Conservation (phyloP, 1,140 invertebrate species). For the Colletes latitarsis region DNA sequence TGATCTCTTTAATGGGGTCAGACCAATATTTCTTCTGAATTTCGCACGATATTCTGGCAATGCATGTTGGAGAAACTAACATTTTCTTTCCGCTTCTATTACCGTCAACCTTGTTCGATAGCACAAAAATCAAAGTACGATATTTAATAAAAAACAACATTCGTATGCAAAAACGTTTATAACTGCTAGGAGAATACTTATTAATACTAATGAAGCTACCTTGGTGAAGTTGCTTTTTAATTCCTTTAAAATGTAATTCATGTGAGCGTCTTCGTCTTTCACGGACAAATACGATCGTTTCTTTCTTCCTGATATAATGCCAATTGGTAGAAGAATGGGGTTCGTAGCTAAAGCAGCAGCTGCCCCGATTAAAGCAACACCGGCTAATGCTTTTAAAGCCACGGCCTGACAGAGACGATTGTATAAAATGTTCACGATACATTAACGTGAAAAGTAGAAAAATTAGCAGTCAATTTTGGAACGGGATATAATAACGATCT, state of each 20-base stretch:
- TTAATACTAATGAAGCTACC: constrained; percentile 46
- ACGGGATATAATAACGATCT: no score
- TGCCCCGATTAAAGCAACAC: constrained; percentile 88
- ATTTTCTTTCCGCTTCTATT: constrained; percentile 3
- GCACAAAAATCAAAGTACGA: not conserved
- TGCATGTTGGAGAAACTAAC: constrained; percentile 70
- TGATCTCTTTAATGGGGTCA: constrained; percentile 66
- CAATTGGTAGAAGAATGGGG: constrained; percentile 88
- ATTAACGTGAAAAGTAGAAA: no score
- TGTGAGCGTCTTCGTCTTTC: constrained; percentile 34
- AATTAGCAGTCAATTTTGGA: no score
- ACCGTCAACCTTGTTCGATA: constrained; percentile 14
- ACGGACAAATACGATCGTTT: constrained; percentile 64
- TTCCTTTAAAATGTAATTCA: constrained; percentile 62
- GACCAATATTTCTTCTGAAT: constrained; percentile 75
- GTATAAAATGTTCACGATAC: not conserved
- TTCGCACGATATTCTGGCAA: constrained; percentile 76
- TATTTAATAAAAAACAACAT: not conserved
- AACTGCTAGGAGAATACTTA: not conserved
- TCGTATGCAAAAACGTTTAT: not conserved
- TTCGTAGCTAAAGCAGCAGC: constrained; percentile 89
- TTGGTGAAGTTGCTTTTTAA: constrained; percentile 63
- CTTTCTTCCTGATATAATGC: constrained; percentile 84
- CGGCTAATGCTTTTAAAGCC: constrained; percentile 87
- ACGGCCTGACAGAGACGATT: constrained; percentile 72